A percentile compares a stretch with the other conserved stretches of the same genome.
Conservation (phyloP, 2,797 vertebrate genomes). For the Thaleichthys pacificus region DNA sequence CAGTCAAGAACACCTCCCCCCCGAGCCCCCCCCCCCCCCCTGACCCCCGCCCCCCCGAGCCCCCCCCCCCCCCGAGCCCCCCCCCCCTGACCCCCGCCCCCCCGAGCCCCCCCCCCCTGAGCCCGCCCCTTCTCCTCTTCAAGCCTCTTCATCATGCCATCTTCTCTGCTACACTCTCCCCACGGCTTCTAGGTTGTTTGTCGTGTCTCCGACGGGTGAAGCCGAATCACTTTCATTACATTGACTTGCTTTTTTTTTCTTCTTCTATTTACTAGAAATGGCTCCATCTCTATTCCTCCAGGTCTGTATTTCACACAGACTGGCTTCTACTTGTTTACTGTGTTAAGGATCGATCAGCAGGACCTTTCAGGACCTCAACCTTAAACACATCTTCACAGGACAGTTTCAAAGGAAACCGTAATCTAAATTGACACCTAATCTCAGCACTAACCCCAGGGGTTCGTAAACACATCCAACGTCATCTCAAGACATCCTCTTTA, state of each 20-base stretch:
- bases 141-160: conserved; percentile 60
- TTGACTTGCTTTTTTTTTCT: conserved; percentile 5
- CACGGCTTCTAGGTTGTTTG: no score
- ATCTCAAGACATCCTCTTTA: conserved; percentile 10
- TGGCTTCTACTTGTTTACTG: no score
- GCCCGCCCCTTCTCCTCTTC: conserved; percentile 15
- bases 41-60: no score
- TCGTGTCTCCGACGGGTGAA: no score
- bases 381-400: conserved; percentile 1
- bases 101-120: conserved; percentile 29
- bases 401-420: no score
- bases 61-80: conserved; percentile 19
- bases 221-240: no score
- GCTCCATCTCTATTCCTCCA: neutral
- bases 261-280: neutral
- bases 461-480: conserved; percentile 27
- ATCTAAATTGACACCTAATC: no score
- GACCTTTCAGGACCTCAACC: no score
- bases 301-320: neutral
- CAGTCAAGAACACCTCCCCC: conserved; percentile 42
- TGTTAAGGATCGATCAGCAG: no score
- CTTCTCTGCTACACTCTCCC: conserved; percentile 38
- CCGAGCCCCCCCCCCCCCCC: conserved; percentile 33
- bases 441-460: neutral
- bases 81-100: no score